Base-by-base conservation (phyloP, 2,888 invertebrate genomes). In the Phyllotreta cruciferae region DNA sequence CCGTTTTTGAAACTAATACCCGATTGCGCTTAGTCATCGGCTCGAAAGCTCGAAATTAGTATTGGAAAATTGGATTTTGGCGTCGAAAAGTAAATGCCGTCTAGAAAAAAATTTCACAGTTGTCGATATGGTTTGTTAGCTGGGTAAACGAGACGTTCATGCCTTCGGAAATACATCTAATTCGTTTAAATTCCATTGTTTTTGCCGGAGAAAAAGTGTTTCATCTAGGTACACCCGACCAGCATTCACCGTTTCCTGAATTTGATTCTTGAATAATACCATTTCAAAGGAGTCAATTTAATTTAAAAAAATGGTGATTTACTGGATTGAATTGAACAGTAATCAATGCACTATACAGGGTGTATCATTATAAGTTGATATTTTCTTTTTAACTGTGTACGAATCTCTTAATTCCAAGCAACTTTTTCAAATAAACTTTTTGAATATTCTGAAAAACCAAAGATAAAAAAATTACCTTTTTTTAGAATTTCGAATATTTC, bases 91-190 rank as follows among this genome's bases (percentile, higher is more conserved):
- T 70, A 69, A 70, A 72, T 71, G 71, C 70, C 69, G 74, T 74
- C 75, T 74, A 68, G 66, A 68, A 71, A 70, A 70, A 71, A 73
- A 73, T 72, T 72, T 71, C 71, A 72, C 72, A 73, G 71, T 71
- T 73, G 70, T 70, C 70, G 73, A 62, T 69, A 73, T 56, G 73
- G 67, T 71, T 72, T 71, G 70, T 72, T 72, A 73, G 70, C 65
- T 70, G 65, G 68, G 71, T 70, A 71, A 73, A 73, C 71, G 70
- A 71, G 70, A 71, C 65, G 63, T 67, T 67, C 69, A 69, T 66
- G 66, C 63, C 52, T 62, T 70, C 63, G 63, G 54, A 45, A 58
- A 62, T 62, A 54, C 58, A 55, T 66, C 55, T 66, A 66, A 69
- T 65, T 60, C 63, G 60, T 63, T 69, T 67, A 67, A 50, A 67